Base-by-base conservation (phyloP, 2,797 vertebrate genomes). In the Lithobates pipiens region DNA sequence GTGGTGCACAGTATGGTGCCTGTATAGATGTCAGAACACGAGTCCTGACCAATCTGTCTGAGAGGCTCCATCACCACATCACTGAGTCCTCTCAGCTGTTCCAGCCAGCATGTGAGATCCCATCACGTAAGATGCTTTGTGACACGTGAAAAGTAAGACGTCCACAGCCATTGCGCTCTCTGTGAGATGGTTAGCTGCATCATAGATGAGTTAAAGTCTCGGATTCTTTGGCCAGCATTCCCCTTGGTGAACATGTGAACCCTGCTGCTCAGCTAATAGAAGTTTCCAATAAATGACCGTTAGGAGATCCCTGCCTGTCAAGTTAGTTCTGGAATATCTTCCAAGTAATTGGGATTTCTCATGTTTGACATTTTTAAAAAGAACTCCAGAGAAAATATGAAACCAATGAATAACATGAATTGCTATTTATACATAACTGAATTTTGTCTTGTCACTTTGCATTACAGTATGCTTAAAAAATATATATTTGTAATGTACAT, bases 1-100 rank as follows among this genome's bases (percentile, higher is more conserved):
- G 11, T 18, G 15, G 16, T 54, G 50, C 50, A 54, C 61, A 25
- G 61, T 83, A 81, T 8, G 3, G n/a, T 27, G 61, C 34, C 54
- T 65, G 50, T 71, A 87, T 90, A 90, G 44, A 80, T 89, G 67
- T 86, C 89, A 86, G 88, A 88, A 77, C 5, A 10, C 36, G 36
- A 1, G 5, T 72, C 85, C 27, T 25, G 74, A 70, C 13, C 76
- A 50, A 82, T n/a, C 85, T 32, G 63, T 73, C 77, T 87, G 63
- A 42, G 74, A 32, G n/a, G 44, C 21, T 39, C 3, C 39, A 84
- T 82, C 27, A 83, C 72, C 83, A 83, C 29, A 85, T 73, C 70
- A 61, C n/a, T 10, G 42, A 81, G 27, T 18, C 68, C 3, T 0
- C 57, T 87, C 68, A 42, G 32, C 16, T 85, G 84, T 69, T 65